Evolutionary conservation across 1,140 invertebrate species (phyloP), one percentile per base, ranked within the genome.

Genomic region (Heliconius congener): DNA sequence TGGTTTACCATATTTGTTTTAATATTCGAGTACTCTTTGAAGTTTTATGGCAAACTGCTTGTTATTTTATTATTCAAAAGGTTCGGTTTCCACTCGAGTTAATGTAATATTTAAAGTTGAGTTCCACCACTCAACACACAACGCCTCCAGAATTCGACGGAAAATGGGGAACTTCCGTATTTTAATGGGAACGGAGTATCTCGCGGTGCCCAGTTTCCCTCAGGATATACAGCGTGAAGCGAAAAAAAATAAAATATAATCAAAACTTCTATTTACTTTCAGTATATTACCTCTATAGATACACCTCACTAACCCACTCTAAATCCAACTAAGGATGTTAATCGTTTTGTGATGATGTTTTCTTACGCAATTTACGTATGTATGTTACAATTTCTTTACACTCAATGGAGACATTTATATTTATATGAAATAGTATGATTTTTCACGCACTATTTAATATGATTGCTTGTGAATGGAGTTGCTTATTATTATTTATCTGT

Each of bases 291-390:
- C 50, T 19, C 19, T 60, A 60, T 60, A 60, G 13, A 39, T 74
- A 50, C 50, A 79, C 39, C 73, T 74, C 72, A 79, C 39, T 79
- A 79, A 73, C 73, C 57, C 77, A 79, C 55, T 70, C 75, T 57
- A 76, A 19, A 1, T 77, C 71, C 74, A 77, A 71, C 75, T 75
- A 71, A 78, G 71, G 70, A 52, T 50, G 42, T 60, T 81, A 81
- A 81, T 81, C 71, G 57, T 60, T 81, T 73, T 74, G 57, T 81
- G 71, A 80, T 80, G 74, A 81, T 73, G 71, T 73, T 71, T n/a
- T 39, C 30, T 76, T 75, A 75, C 37, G n/a, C 46, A 75, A 75
- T 4, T n/a, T 60, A 4, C 23, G n/a, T 60, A 75, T 23, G 2
- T 57, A 23, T 60, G n/a, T 60, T 60, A 60, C 55, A 60, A 60